Conservation (phyloP, 2,888 invertebrate genomes). For the Torymus tubicola region DNA sequence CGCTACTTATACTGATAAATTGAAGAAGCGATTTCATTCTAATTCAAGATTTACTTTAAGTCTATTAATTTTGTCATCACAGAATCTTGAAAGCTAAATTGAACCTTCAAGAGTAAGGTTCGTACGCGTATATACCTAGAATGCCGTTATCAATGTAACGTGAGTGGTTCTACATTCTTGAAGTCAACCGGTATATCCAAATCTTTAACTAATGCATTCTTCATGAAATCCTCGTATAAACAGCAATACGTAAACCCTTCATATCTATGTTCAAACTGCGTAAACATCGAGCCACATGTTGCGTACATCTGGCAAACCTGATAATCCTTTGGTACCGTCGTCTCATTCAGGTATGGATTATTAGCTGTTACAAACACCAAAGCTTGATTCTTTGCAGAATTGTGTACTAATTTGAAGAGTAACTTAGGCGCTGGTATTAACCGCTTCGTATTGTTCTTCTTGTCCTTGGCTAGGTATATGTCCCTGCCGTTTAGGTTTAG, state of each 20-base stretch:
- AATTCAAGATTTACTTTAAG: too few species aligned
- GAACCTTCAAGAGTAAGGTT: too few species aligned
- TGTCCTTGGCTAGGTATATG: slow-evolving; percentile 11
- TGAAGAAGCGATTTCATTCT: too few species aligned
- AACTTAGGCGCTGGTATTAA: slow-evolving; percentile 47
- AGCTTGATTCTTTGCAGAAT: not conserved
- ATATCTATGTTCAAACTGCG: slow-evolving; percentile 6
- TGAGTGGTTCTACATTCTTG: slow-evolving; percentile 9
- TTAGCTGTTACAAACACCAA: slow-evolving; percentile 47
- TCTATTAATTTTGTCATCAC: too few species aligned
- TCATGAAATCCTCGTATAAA: slow-evolving; percentile 24
- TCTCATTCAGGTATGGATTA: slow-evolving; percentile 20
- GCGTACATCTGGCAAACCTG: slow-evolving; percentile 21
- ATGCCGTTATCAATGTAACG: too few species aligned
- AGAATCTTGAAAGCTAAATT: too few species aligned
- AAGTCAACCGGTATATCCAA: slow-evolving; percentile 4
- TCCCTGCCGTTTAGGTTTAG: slow-evolving; percentile 62
- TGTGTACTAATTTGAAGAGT: slow-evolving; percentile 41
- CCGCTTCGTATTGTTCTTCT: not conserved
- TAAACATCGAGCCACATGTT: not conserved
- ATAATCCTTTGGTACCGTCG: not conserved
- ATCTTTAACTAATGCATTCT: not conserved
- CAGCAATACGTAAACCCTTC: slow-evolving; percentile 55
- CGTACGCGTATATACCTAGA: too few species aligned
- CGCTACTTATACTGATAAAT: too few species aligned